Percentiles rank a stretch among this genome's conserved stretches.
Evolutionary conservation across 30 jellyfish, hydroid and myxozoan genomes (phyloP).

Genomic region (Phacellophora camtschatica): DNA sequence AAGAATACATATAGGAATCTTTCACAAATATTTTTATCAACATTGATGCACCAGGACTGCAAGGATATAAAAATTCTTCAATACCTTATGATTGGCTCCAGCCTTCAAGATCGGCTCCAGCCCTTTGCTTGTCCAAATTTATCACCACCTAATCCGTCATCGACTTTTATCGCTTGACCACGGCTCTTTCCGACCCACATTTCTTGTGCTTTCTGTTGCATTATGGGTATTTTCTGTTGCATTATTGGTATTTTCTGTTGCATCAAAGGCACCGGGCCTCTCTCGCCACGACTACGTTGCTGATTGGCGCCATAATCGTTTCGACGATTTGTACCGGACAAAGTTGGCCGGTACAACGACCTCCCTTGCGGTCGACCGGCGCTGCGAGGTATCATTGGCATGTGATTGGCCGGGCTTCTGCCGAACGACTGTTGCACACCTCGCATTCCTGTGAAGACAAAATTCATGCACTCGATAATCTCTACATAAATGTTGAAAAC

Average conservation of each 20-base stretch:
- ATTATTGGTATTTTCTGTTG: neutral
- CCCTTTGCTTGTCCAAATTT: constrained; percentile 16
- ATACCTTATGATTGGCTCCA: constrained; percentile 12
- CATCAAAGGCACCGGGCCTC: neutral
- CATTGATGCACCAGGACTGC: constrained; percentile 38
- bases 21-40: constrained; percentile 10
- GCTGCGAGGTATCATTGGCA: constrained; percentile 47
- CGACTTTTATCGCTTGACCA: constrained; percentile 19
- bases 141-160: constrained; percentile 13
- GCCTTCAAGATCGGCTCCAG: constrained; percentile 29
- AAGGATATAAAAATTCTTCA: constrained; percentile 13
- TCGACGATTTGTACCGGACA: constrained; percentile 18
- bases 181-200: constrained; percentile 66
- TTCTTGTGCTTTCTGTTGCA: constrained; percentile 14
- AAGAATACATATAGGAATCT: neutral
- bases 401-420: constrained; percentile 62
- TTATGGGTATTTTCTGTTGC: neutral
- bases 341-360: constrained; percentile 55
- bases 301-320: neutral
- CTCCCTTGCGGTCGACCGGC: constrained; percentile 56
- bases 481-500: neutral
- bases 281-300: neutral
- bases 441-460: neutral
- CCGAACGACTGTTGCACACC: constrained; percentile 65
- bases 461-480: neutral